A percentile compares a stretch with the other conserved stretches of the same genome.
Conservation (phyloP, 2,113 vertebrate genomes). For the Pelmatolapia mariae region DNA sequence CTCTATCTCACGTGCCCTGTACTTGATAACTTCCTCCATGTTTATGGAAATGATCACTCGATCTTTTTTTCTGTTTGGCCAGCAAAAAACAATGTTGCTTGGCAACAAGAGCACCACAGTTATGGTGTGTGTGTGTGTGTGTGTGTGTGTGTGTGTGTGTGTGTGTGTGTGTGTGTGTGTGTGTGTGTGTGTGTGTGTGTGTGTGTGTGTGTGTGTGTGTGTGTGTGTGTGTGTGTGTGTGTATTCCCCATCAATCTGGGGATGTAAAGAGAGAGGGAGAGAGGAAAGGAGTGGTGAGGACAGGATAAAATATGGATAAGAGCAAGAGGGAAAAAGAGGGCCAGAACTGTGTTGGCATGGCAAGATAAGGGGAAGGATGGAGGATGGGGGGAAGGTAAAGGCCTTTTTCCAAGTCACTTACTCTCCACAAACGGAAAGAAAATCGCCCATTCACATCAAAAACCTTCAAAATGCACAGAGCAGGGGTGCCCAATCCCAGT, state of each 20-base stretch:
- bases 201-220: background rate
- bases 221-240: background rate
- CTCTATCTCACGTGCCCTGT: background rate
- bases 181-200: background rate
- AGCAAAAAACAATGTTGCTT: slow-evolving; percentile 61
- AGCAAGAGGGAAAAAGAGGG: background rate
- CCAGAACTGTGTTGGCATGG: background rate
- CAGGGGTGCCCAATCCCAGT: too few species aligned
- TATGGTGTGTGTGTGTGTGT: background rate
- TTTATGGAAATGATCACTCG: background rate
- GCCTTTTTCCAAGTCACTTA: background rate
- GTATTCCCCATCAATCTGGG: background rate
- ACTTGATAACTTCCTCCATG: background rate
- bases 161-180: background rate
- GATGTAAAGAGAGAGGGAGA: background rate
- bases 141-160: background rate
- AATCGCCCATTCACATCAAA: background rate
- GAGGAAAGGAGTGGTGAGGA: background rate
- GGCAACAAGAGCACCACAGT: slow-evolving; percentile 50
- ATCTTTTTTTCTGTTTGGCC: slow-evolving; percentile 25
- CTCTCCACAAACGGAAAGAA: background rate
- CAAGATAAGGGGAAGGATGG: background rate
- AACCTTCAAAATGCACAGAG: background rate
- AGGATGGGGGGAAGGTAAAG: background rate
- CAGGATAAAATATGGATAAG: background rate